Base-by-base conservation (phyloP, 2,888 invertebrate genomes). In the Euphydryas editha region DNA sequence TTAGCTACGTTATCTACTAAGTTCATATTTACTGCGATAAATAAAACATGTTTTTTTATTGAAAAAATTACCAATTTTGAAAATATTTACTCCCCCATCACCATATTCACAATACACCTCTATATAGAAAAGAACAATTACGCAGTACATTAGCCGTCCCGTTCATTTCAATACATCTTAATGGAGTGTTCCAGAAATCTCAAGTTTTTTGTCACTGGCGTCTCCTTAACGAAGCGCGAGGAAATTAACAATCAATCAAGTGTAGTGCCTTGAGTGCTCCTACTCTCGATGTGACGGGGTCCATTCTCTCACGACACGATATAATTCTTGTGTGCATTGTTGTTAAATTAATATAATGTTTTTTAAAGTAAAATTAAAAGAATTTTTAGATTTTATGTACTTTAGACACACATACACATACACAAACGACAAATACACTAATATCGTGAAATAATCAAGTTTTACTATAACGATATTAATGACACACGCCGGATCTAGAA, bases 221-320 rank as follows among this genome's bases (percentile, higher is more conserved):
- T 57, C 59, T 62, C 57, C 62, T 60, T 68, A 67, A 67, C 69
- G 65, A 67, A 39, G 67, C 68, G 51, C 66, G 69, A 64, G 72
- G 67, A 74, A 77, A 77, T 79, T 78, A 77, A 75, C 78, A 76
- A 78, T 78, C 77, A 76, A 76, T 79, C 76, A 75, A 73, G 73
- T 72, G 71, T 68, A 72, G 72, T 49, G 55, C 64, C 70, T 72
- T 72, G 67, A 74, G 71, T 72, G 72, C 67, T 67, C 54, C 61
- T 60, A 54, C 65, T 60, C 58, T 57, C 60, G 47, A 62, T 60
- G 47, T 47, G 15, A 57, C 21, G 18, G 54, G 42, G 13, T 60
- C 59, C 68, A 60, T 63, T 62, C n/a, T 15, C 24, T 13, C n/a
- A 37, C 58, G 68, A 42, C 15, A 54, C 17, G 30, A 7, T 17